phyloP scores from a whole-genome alignment of 2,888 invertebrate species.

The Electrophaes corylata region DNA sequence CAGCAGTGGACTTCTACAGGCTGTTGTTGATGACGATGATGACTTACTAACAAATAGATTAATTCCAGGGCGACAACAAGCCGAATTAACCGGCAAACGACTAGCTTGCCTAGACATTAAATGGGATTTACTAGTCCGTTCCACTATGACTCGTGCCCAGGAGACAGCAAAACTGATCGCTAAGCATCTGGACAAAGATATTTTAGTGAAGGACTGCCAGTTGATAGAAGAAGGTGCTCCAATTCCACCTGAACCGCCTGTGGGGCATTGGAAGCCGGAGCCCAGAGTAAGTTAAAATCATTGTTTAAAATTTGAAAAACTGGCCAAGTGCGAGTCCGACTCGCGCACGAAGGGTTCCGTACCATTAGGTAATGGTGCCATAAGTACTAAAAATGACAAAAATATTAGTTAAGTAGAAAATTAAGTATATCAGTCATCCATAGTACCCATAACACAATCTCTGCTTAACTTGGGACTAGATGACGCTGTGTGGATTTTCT shows the following conservation, averaged over 20 bases:
- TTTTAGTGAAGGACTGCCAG: slow-evolving; percentile 86
- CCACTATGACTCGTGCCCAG: slow-evolving; percentile 96
- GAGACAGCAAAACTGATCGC: slow-evolving; percentile 95
- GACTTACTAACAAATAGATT: neutral
- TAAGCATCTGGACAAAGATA: slow-evolving; percentile 85
- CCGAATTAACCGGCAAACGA: slow-evolving; percentile 92
- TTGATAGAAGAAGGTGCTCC: slow-evolving; percentile 97
- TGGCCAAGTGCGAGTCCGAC: too few species aligned
- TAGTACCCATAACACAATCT: too few species aligned
- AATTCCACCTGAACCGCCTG: slow-evolving; percentile 95
- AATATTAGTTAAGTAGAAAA: too few species aligned
- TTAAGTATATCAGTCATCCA: too few species aligned
- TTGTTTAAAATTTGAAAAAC: too few species aligned
- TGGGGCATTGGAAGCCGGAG: slow-evolving; percentile 94
- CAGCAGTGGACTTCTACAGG: too few species aligned
- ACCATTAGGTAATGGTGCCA: too few species aligned
- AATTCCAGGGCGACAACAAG: slow-evolving; percentile 91
- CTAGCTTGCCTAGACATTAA: slow-evolving; percentile 90
- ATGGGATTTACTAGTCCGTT: slow-evolving; percentile 91
- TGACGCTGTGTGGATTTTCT: too few species aligned
- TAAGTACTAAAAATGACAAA: too few species aligned
- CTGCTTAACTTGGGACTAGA: too few species aligned
- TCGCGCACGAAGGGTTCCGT: too few species aligned
- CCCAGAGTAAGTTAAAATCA: slow-evolving; percentile 65
- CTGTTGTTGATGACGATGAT: too few species aligned